phyloP scores from a whole-genome alignment of 2,888 invertebrate genomes.

The Chydorus sphaericus region DNA sequence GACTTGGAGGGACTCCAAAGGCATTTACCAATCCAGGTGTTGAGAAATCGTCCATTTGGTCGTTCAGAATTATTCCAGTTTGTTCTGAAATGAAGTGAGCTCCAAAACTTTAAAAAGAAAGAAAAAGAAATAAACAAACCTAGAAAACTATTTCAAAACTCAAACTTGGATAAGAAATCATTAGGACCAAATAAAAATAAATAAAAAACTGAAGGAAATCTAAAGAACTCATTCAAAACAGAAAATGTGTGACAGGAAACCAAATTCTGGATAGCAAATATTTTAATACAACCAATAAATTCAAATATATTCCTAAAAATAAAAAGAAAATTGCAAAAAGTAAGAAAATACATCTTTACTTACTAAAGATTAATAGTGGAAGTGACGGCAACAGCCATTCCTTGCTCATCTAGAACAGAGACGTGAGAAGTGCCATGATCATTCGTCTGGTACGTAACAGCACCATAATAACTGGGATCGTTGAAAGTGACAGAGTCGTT shows the following conservation, averaged over 20 bases:
- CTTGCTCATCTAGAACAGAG: constrained; percentile 64
- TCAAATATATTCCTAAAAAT: no score
- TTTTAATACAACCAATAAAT: no score
- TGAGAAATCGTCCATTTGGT: constrained; percentile 85
- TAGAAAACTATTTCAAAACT: no score
- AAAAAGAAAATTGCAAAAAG: neutral
- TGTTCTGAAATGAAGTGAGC: constrained; percentile 51
- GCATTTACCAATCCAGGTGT: constrained; percentile 46
- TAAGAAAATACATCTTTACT: constrained; percentile 27
- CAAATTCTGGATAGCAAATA: no score
- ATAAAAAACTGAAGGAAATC: no score
- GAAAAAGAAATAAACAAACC: neutral
- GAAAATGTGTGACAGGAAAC: no score
- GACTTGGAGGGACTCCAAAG: constrained; percentile 62
- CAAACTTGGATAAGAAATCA: no score
- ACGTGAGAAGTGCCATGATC: constrained; percentile 78
- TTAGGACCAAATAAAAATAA: no score
- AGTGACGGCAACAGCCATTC: constrained; percentile 84
- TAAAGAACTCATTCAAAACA: no score
- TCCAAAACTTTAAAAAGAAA: constrained; percentile 50
- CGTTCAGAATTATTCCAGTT: constrained; percentile 81
- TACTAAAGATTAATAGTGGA: constrained; percentile 76
- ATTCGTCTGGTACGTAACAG: constrained; percentile 43
- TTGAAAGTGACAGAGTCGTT: constrained; percentile 48
- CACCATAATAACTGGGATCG: constrained; percentile 56